These are phyloP conservation scores for Crotalus tigris DNA, from an alignment of 2,113 vertebrate genomes.

Conservation along the genomic window DNA sequence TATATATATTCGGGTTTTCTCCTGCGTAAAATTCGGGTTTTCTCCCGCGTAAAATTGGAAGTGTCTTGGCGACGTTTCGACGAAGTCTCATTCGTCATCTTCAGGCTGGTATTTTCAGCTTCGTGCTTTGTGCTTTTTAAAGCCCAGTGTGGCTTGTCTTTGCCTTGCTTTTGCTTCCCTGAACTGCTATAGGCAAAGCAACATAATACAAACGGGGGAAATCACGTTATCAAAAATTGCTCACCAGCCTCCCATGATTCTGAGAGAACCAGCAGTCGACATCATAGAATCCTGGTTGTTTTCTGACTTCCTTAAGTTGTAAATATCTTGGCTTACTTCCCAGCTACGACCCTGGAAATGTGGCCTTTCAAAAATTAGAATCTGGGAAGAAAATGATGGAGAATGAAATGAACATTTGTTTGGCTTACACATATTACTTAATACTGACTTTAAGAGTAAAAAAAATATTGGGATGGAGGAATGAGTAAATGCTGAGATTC, in stretches of 20 bases:
- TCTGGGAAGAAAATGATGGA: slow-evolving; percentile 57
- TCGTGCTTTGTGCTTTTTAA: background rate
- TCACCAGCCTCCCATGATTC: slow-evolving; percentile 88
- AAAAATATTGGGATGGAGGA: background rate
- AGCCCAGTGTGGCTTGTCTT: background rate
- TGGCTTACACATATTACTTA: background rate
- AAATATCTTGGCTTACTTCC: slow-evolving; percentile 77
- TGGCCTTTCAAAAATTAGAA: slow-evolving; percentile 79
- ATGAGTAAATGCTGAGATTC: background rate
- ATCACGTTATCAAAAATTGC: background rate
- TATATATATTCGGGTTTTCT: no score
- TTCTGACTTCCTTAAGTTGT: slow-evolving; percentile 73
- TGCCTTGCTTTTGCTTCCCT: background rate
- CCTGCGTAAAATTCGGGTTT: no score
- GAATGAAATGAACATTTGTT: background rate
- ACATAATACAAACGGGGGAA: background rate
- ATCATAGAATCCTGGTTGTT: slow-evolving; percentile 65
- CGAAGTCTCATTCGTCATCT: no score
- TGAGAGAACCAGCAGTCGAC: slow-evolving; percentile 80
- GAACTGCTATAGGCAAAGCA: background rate
- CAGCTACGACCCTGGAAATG: slow-evolving; percentile 83
- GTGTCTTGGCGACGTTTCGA: no score
- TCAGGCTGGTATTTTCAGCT: no score
- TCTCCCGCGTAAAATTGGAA: no score
- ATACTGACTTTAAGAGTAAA: background rate